Percentiles rank a stretch among this genome's conserved stretches.
These are phyloP conservation scores for Campoletis raptor DNA, from an alignment of 2,888 invertebrate species.

Conservation along the genomic window DNA sequence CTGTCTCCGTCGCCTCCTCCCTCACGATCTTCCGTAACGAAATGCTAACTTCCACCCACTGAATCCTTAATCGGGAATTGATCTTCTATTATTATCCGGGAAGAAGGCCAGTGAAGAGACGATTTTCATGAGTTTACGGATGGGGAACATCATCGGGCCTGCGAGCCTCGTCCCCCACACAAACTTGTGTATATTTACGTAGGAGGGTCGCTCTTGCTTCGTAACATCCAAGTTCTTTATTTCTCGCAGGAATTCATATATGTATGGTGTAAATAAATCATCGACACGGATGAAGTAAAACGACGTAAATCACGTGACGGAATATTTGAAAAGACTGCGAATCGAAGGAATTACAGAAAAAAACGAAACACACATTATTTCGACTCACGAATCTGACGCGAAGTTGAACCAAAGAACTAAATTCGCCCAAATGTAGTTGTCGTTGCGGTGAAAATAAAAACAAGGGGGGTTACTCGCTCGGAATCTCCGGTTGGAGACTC, in stretches of 20 bases:
- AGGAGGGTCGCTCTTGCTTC: background rate
- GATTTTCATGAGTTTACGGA: background rate
- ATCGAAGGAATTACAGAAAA: background rate
- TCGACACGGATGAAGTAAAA: background rate
- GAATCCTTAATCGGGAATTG: slow-evolving; percentile 69
- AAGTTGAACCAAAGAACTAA: background rate
- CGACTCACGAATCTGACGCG: background rate
- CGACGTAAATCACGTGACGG: background rate
- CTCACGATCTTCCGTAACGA: slow-evolving; percentile 52
- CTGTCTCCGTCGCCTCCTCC: background rate
- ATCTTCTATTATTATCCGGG: slow-evolving; percentile 67
- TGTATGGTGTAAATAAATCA: background rate
- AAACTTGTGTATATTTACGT: background rate
- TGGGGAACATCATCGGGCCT: background rate
- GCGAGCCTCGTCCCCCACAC: background rate
- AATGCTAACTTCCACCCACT: slow-evolving; percentile 68
- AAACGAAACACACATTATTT: background rate
- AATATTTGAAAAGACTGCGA: background rate
- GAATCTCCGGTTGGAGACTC: background rate
- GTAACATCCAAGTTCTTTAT: background rate
- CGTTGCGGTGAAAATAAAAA: slow-evolving; percentile 1
- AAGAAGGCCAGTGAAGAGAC: background rate
- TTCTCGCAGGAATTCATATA: background rate
- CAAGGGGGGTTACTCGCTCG: background rate
- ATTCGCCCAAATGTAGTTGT: background rate